Percentiles rank a stretch among this genome's conserved stretches.
Conservation (phyloP, 2,797 vertebrate species). For the Coilia nasus region DNA sequence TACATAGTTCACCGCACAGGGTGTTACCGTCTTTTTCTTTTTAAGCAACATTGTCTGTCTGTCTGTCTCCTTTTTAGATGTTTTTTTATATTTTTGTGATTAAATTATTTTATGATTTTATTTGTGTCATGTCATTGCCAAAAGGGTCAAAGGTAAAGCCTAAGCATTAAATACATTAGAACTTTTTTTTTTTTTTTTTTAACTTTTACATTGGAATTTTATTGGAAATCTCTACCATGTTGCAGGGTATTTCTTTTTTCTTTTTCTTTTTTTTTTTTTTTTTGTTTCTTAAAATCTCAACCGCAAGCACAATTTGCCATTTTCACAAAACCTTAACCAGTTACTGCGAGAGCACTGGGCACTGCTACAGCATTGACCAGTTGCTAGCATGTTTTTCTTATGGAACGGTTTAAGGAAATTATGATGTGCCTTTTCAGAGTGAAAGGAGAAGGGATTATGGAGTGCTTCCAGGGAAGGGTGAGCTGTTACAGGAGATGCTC, state of each 20-base stretch:
- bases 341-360: background rate
- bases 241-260: background rate
- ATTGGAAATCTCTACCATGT: background rate
- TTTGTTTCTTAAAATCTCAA: background rate
- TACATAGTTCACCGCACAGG: too few relatives aligned
- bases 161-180: conserved; percentile 11
- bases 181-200: background rate
- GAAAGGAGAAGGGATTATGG: background rate
- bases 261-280: background rate
- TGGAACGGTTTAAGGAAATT: background rate
- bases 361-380: background rate
- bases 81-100: conserved; percentile 29
- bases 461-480: background rate
- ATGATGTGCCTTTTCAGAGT: conserved; percentile 9
- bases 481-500: background rate
- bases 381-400: background rate
- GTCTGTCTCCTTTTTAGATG: background rate
- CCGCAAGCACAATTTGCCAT: conserved; percentile 13
- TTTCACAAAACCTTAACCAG: conserved; percentile 4
- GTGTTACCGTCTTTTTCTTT: background rate
- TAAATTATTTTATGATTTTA: background rate
- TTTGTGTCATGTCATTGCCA: conserved; percentile 33
- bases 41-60: conserved; percentile 27
- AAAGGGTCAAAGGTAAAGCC: conserved; percentile 27
- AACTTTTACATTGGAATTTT: conserved; percentile 19